phyloP scores from a whole-genome alignment of 2,888 invertebrate species.

The Meiosimyza platycephala region DNA sequence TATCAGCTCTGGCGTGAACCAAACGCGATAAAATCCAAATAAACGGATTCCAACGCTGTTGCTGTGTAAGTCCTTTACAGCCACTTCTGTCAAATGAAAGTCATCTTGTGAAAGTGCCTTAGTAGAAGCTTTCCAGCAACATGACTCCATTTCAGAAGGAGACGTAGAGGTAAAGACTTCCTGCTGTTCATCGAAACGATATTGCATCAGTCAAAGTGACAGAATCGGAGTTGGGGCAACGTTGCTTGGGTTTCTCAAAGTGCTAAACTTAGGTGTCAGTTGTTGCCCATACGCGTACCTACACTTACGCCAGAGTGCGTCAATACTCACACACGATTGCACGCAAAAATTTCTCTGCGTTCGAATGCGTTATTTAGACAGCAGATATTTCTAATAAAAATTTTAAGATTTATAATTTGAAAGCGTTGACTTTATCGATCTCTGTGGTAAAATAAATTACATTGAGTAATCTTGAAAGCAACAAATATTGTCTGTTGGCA shows the following conservation, averaged over 20 bases:
- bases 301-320: constrained; percentile 22
- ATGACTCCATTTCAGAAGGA: constrained; percentile 19
- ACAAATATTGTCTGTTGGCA: too few species aligned
- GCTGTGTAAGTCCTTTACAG: constrained; percentile 36
- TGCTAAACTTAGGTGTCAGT: constrained; percentile 40
- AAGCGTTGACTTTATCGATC: too few species aligned
- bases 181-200: constrained; percentile 45
- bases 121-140: constrained; percentile 24
- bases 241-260: constrained; percentile 34
- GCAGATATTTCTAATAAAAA: too few species aligned
- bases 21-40: constrained; percentile 41
- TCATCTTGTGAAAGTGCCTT: constrained; percentile 40
- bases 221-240: constrained; percentile 20
- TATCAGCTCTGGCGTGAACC: constrained; percentile 37
- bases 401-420: too few species aligned
- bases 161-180: constrained; percentile 22
- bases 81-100: constrained; percentile 47
- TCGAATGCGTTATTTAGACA: neutral
- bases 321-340: constrained; percentile 33
- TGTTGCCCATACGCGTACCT: constrained; percentile 31
- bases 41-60: constrained; percentile 42
- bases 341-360: constrained; percentile 27
- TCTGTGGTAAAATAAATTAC: too few species aligned
- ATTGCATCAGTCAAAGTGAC: constrained; percentile 46
- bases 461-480: too few species aligned